phyloP scores from a whole-genome alignment of 2,797 vertebrate genomes.

The Hippopotamyrus pictus region DNA sequence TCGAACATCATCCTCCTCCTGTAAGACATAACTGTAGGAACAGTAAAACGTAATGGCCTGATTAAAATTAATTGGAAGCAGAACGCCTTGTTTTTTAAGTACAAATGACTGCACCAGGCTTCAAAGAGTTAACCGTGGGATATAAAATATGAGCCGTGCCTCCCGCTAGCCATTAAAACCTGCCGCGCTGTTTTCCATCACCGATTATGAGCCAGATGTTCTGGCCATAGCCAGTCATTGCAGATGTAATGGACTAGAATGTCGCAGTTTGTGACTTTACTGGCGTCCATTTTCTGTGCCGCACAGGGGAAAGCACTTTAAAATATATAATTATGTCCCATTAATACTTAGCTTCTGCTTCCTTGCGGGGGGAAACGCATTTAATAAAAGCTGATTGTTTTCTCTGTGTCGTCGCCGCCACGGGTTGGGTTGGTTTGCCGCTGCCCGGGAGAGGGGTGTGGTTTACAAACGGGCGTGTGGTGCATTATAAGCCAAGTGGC shows the following conservation, averaged over 20 bases:
- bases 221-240: constrained; percentile 93
- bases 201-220: constrained; percentile 96
- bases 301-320: constrained; percentile 81
- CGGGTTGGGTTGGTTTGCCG: background rate
- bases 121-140: constrained; percentile 81
- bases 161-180: constrained; percentile 95
- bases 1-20: constrained; percentile 18
- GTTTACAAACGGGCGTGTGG: background rate
- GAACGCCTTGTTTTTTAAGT: constrained; percentile 28
- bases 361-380: constrained; percentile 76
- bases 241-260: constrained; percentile 98
- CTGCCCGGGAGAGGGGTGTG: background rate
- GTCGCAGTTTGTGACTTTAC: constrained; percentile 93
- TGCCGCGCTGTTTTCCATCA: constrained; percentile 87
- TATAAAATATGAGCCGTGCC: constrained; percentile 80
- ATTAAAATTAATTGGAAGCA: constrained; percentile 36
- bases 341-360: constrained; percentile 89
- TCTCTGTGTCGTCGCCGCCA: constrained; percentile 37
- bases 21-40: constrained; percentile 19
- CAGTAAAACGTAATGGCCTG: constrained; percentile 17
- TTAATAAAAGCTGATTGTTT: constrained; percentile 77
- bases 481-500: no score
- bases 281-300: constrained; percentile 89
- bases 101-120: constrained; percentile 46
- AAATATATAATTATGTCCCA: constrained; percentile 94